Evolutionary conservation across 1,140 invertebrate genomes (phyloP), one percentile per base, ranked within the genome.

Genomic region (Akabosia matsudoensis): DNA sequence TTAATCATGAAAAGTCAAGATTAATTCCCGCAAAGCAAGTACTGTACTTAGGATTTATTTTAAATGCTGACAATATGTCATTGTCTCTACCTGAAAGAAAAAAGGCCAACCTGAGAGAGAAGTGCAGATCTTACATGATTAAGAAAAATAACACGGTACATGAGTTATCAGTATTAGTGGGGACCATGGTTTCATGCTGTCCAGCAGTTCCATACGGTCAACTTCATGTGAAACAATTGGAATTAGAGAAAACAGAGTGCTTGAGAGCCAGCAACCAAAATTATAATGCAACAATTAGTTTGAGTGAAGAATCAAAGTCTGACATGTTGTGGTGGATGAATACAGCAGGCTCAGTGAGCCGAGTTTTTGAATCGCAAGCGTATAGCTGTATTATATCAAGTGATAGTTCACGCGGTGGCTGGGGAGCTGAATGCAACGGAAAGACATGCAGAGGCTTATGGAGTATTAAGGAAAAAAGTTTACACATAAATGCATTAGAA

Each of bases 401-500:
- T 0, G 77, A 78, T 54, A 64, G 73, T 14, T 76, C 74, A 2
- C 24, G 37, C 0, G 54, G 70, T 14, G 77, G 77, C 1, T 78
- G 74, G 70, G 77, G 77, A 33, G 74, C 67, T 24, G 22, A 33
- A 0, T 0, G 28, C 16, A 24, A 30, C 18, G n/a, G n/a, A n/a
- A 45, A 4, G 3, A 74, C 26, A 24, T 51, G 64, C 4, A 24
- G 37, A 33, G 78, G 78, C 24, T 13, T 33, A 37, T 79, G 78
- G 78, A 22, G 37, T 28, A 3, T 28, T 2, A 24, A 28, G 33
- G 28, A 76, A 26, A 24, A 30, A 51, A 28, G 14, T 10, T 30
- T 70, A 1, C 74, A 76, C 61, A 79, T 79, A 13, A 79, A 79
- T 61, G 72, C 33, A 1, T 56, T 74, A 33, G 78, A 79, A 74